A percentile compares a stretch with the other conserved stretches of the same genome.
Conservation (phyloP, 2,797 vertebrate genomes). For the Champsocephalus esox region DNA sequence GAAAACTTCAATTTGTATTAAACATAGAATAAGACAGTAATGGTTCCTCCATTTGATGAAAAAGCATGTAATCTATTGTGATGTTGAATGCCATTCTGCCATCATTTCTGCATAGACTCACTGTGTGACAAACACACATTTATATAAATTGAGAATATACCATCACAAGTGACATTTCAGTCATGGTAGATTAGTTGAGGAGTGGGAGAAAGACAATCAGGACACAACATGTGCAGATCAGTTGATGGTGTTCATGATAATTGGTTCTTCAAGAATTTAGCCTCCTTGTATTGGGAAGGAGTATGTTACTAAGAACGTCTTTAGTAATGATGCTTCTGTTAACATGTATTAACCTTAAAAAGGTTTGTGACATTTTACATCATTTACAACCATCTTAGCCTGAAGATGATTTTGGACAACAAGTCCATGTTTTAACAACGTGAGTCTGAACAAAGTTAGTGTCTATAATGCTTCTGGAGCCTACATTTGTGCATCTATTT, state of each 20-base stretch:
- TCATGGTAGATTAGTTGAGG: not conserved
- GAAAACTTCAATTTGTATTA: not conserved
- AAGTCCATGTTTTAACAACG: not conserved
- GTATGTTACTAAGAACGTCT: slow-evolving; percentile 1
- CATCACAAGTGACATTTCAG: slow-evolving; percentile 8
- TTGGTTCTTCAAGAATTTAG: not conserved
- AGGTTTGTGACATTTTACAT: not conserved
- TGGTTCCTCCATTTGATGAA: not conserved
- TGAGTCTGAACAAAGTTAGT: not conserved
- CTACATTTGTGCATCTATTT: slow-evolving; percentile 11
- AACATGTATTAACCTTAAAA: not conserved
- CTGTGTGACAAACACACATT: slow-evolving; percentile 1
- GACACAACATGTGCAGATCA: not conserved
- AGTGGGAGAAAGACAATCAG: not conserved
- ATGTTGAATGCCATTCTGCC: slow-evolving; percentile 4
- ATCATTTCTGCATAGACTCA: not conserved
- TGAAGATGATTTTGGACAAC: too few relatives aligned
- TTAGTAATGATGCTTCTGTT: not conserved
- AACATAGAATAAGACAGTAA: not conserved
- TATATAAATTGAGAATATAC: not conserved
- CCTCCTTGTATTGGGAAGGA: not conserved
- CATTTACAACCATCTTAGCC: not conserved
- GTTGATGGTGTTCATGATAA: not conserved
- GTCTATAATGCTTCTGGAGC: not conserved
- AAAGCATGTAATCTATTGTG: not conserved